These are phyloP conservation scores for Homarus gammarus DNA, from an alignment of 2,888 invertebrate species.

Conservation along the genomic window DNA sequence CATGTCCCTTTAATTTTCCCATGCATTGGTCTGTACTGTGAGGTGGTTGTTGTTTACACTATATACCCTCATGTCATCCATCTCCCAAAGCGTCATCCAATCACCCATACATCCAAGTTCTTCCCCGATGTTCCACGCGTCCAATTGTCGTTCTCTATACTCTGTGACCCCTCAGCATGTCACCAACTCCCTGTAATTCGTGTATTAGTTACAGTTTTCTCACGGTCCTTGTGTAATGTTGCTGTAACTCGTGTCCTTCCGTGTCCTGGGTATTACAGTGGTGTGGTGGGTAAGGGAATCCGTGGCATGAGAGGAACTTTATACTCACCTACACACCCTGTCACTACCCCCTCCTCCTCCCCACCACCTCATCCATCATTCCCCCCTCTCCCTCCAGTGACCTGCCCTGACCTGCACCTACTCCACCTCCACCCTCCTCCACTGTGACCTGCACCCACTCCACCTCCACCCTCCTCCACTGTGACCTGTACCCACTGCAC, in stretches of 20 bases:
- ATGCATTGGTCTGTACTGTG: no score
- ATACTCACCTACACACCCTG: not conserved
- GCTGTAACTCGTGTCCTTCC: not conserved
- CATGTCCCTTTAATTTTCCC: no score
- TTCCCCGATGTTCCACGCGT: no score
- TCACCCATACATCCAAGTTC: no score
- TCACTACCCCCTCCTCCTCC: not conserved
- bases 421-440: not conserved
- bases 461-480: not conserved
- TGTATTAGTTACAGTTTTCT: no score
- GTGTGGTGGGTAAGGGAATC: not conserved
- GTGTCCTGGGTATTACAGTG: not conserved
- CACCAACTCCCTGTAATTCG: no score
- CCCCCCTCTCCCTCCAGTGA: not conserved
- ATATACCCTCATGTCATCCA: no score
- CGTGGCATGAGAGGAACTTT: not conserved
- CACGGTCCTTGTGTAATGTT: not conserved
- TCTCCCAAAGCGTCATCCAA: no score
- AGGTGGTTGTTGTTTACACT: no score
- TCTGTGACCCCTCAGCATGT: no score
- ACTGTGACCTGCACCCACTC: no score
- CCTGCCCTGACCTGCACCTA: constrained; percentile 41
- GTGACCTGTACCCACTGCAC: not conserved
- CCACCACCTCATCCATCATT: not conserved
- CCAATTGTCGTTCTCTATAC: no score